Evolutionary conservation across 2,797 vertebrate genomes (phyloP).

Genomic region (Coregonus suidteri): DNA sequence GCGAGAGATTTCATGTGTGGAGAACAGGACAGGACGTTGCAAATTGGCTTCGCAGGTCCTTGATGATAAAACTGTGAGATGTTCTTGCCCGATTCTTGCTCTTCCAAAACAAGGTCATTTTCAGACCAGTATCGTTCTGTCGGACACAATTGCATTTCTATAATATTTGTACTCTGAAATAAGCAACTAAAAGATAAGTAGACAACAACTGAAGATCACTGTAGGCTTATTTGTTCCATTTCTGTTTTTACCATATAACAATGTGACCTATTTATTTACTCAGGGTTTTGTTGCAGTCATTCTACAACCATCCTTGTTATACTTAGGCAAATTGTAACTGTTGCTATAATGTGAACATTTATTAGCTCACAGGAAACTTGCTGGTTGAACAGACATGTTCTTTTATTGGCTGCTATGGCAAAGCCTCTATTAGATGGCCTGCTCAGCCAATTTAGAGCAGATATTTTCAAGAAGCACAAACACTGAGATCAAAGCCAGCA

Average conservation of each 20-base stretch:
- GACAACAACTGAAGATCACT: neutral
- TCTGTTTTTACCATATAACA: neutral
- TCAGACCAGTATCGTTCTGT: neutral
- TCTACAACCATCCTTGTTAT: too few species aligned
- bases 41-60: neutral
- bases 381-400: too few species aligned
- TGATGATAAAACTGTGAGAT: constrained; percentile 2
- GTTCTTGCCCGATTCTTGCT: neutral
- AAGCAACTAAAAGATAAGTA: too few species aligned
- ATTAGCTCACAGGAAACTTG: too few species aligned
- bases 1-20: neutral
- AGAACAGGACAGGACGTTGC: neutral
- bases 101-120: neutral
- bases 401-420: neutral
- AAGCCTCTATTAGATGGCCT: constrained; percentile 4
- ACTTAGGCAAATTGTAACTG: too few species aligned
- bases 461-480: constrained; percentile 27
- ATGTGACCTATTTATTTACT: neutral
- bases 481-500: constrained; percentile 43
- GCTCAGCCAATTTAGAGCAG: neutral
- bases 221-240: neutral
- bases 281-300: neutral
- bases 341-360: too few species aligned
- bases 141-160: neutral
- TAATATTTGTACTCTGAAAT: too few species aligned